Evolutionary conservation across 2,113 vertebrate species (phyloP), one percentile per base, ranked within the genome.

Genomic region (Megaleporinus macrocephalus): DNA sequence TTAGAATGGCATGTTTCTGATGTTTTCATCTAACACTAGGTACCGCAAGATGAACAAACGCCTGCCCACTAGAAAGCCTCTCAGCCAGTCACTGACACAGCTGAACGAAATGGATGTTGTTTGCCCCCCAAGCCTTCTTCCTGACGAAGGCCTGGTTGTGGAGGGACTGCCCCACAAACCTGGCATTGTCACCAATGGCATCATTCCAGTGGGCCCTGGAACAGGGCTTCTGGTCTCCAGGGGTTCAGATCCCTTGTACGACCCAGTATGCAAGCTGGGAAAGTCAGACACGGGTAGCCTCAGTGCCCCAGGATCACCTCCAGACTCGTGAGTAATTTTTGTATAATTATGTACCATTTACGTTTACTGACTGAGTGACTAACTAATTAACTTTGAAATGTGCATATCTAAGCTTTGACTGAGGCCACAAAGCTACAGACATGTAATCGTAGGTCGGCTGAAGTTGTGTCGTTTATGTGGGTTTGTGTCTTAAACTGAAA

Each of bases 1-100:
- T 11, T 20, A 18, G 68, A 61, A 15, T 22, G 59, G 3, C 7
- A 29, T 24, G 59, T 75, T 15, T 80, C 53, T 76, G 16, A 18
- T 66, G 30, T 44, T 30, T 11, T 83, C 30, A 47, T 68, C 0
- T 83, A 24, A 20, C 1, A 27, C 13, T 89, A 99, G 98, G 85
- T 99, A 98, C 90, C 97, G 98, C 82, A 98, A 99, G 90, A 98
- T 98, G 97, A 99, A 99, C 89, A 99, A 99, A 81, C 97, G 97
- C n/a, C 91, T 97, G 49, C 94, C 96, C 86, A 94, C 95, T 75
- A 93, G 82, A 10, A 94, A 94, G 89, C 93, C 94, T 29, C 87
- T 96, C 88, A 95, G 95, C 89, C 95, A 95, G 83, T 96, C 96
- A 72, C 91, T 96, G 73, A 95, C 95, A 83, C 96, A 96, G 1